Evolutionary conservation across 2,797 vertebrate genomes (phyloP).

Genomic region (Scyliorhinus canicula): DNA sequence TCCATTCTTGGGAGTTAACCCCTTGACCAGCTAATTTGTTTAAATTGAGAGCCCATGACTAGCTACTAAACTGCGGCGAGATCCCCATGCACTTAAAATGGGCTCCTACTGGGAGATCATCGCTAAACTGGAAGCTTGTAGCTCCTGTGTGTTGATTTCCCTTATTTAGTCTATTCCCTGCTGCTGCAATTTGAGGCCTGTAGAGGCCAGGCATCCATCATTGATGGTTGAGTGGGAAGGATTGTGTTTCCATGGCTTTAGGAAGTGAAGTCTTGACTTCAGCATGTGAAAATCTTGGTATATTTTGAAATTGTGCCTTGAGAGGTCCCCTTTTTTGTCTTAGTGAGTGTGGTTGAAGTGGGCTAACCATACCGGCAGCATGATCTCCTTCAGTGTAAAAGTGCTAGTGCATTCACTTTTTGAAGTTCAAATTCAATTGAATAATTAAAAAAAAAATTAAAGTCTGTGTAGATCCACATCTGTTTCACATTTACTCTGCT

Average conservation of each 20-base stretch:
- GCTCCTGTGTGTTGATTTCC: not conserved
- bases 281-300: not conserved
- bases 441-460: not conserved
- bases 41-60: not conserved
- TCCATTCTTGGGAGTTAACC: not conserved
- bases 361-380: not conserved
- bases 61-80: not conserved
- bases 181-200: not conserved
- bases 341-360: not conserved
- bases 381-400: not conserved
- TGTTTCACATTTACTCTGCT: slow-evolving; percentile 23
- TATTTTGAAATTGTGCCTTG: not conserved
- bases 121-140: not conserved
- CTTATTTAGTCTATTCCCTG: not conserved
- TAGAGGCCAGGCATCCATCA: not conserved
- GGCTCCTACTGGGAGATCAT: not conserved
- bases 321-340: not conserved
- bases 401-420: not conserved
- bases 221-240: not conserved
- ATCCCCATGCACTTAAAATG: not conserved
- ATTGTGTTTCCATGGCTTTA: not conserved
- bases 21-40: not conserved
- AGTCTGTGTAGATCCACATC: not conserved
- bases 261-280: not conserved
- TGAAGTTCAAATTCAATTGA: not conserved